Evolutionary conservation across 2,797 vertebrate genomes (phyloP).

Genomic region (Helostoma temminkii): DNA sequence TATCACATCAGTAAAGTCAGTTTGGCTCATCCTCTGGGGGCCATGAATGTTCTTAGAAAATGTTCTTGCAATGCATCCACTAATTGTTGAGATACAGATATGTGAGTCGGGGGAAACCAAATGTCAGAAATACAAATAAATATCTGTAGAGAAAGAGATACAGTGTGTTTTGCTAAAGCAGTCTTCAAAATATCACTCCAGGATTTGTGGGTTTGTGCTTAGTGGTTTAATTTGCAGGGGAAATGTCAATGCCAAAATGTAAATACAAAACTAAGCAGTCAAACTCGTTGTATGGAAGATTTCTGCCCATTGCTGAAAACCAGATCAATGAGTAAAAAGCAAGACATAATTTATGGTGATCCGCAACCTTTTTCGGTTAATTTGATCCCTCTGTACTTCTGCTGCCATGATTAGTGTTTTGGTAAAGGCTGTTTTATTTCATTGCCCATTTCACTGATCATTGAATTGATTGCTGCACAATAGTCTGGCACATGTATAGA

Average conservation of each 20-base stretch:
- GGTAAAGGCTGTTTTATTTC: background rate
- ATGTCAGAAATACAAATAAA: too few relatives aligned
- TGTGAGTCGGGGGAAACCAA: too few relatives aligned
- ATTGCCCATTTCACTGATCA: slow-evolving; percentile 21
- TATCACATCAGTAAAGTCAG: too few relatives aligned
- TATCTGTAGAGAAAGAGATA: too few relatives aligned
- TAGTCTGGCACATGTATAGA: slow-evolving; percentile 25
- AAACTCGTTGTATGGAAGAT: background rate
- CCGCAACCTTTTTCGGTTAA: background rate
- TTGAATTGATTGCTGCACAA: slow-evolving; percentile 7
- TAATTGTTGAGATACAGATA: too few relatives aligned
- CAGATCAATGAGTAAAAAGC: background rate
- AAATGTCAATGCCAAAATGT: background rate
- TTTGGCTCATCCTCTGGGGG: too few relatives aligned
- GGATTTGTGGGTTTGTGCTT: too few relatives aligned
- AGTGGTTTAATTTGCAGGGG: background rate
- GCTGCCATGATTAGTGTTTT: slow-evolving; percentile 17
- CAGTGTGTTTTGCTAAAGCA: too few relatives aligned
- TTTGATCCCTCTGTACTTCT: background rate
- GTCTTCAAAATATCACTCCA: too few relatives aligned
- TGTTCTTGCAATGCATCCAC: too few relatives aligned
- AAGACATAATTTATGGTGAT: background rate
- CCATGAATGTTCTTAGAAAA: too few relatives aligned
- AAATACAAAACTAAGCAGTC: background rate
- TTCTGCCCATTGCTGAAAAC: background rate